Percentiles rank a stretch among this genome's conserved stretches.
Evolutionary conservation across 2,888 invertebrate species (phyloP).

Genomic region (Neoitamus cyanurus): DNA sequence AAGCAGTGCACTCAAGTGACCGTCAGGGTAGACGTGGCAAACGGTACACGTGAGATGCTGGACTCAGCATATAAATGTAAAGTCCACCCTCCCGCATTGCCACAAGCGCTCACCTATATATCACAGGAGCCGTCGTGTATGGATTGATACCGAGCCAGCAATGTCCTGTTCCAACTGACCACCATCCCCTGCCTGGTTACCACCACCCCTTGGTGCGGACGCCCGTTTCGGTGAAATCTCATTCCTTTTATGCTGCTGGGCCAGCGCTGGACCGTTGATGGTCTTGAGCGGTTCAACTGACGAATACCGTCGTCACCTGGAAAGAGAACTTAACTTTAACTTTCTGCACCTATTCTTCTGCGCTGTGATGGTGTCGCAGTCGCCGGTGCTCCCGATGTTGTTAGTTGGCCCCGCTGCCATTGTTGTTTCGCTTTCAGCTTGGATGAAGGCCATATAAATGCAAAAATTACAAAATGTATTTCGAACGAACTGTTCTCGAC

Average conservation of each 20-base stretch:
- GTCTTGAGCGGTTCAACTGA: constrained; percentile 41
- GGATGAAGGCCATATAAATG: constrained; percentile 28
- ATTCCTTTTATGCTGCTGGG: not conserved
- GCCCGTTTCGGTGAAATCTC: not conserved
- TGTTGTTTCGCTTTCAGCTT: not conserved
- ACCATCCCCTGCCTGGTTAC: not conserved
- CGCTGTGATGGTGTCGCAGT: not conserved
- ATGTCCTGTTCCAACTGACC: constrained; percentile 24
- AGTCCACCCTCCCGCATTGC: constrained; percentile 45
- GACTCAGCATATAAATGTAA: constrained; percentile 45
- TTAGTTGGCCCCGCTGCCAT: not conserved
- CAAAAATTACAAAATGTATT: constrained; percentile 39
- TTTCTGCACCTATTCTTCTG: constrained; percentile 17
- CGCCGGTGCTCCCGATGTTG: not conserved
- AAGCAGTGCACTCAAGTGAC: constrained; percentile 53
- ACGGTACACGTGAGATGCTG: constrained; percentile 50
- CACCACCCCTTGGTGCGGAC: not conserved
- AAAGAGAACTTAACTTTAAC: constrained; percentile 22
- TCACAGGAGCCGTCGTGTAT: constrained; percentile 19
- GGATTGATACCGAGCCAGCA: constrained; percentile 35
- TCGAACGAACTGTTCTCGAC: not conserved
- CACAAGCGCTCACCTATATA: constrained; percentile 44
- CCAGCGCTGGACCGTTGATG: constrained; percentile 25
- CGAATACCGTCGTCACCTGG: constrained; percentile 23
- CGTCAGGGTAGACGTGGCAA: constrained; percentile 50